Evolutionary conservation across 2,888 invertebrate genomes (phyloP).

Genomic region (Onthophagus sagittarius): DNA sequence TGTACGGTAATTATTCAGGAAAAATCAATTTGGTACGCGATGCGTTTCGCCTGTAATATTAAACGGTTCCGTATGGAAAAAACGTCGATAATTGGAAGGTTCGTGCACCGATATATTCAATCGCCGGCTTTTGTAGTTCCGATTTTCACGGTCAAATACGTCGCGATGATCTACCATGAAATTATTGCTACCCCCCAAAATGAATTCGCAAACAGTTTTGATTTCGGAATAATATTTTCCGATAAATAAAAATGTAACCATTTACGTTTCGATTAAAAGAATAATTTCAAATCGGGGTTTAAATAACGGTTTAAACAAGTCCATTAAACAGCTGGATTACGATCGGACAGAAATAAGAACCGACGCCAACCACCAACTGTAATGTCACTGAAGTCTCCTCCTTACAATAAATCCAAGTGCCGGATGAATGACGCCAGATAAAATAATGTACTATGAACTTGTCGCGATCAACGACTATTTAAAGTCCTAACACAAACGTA

Average conservation of each 20-base stretch:
- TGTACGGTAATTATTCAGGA: background rate
- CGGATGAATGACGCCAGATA: constrained; percentile 10
- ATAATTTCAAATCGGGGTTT: too few species aligned
- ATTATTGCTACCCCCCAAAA: background rate
- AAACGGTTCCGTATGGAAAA: background rate
- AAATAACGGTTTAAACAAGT: background rate
- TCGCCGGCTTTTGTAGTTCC: background rate
- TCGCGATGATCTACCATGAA: background rate
- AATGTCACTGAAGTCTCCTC: constrained; percentile 3
- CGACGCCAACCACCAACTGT: background rate
- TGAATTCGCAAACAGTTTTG: background rate
- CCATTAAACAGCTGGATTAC: background rate
- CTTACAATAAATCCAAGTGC: constrained; percentile 9
- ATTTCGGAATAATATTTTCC: background rate
- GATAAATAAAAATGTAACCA: background rate
- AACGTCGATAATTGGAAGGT: background rate
- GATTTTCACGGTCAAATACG: background rate
- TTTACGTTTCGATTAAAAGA: background rate
- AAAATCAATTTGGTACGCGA: background rate
- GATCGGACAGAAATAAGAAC: background rate
- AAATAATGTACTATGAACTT: constrained; percentile 11
- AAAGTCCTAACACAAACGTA: background rate
- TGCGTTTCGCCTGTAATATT: background rate
- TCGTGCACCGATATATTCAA: background rate
- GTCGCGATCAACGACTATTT: constrained; percentile 7